Base-by-base conservation (phyloP, 1,140 invertebrate species). In the Pristionchus pacificus region DNA sequence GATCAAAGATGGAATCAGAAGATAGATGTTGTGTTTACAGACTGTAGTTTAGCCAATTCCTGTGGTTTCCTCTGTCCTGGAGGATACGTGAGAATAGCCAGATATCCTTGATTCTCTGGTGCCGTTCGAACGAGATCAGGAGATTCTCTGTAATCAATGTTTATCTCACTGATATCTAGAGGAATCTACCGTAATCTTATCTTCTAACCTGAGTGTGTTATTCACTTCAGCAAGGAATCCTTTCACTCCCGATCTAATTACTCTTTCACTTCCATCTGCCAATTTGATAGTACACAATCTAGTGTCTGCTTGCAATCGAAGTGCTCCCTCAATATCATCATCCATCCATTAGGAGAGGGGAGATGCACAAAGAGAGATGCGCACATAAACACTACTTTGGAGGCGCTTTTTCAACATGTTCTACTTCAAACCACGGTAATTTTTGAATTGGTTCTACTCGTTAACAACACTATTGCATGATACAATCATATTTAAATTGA, bases 291-390 rank as follows among this genome's bases (percentile, higher is more conserved):
- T 74, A 38, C 74, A 75, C 30, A 75, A 28, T 31, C 73, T 61
- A 2, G 74, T 77, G 15, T 74, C 74, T 32, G 74, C 33, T 65
- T 74, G 71, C 6, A 75, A 64, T 2, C 60, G 64, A 2, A 74
- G 55, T 15, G 70, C 73, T 19, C 73, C 73, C 73, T 74, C 2
- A 38, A 71, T n/a, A n/a, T n/a, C n/a, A n/a, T n/a, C n/a, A n/a
- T n/a, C n/a, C n/a, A n/a, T n/a, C n/a, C n/a, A n/a, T n/a, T n/a
- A n/a, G n/a, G n/a, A n/a, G n/a, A n/a, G n/a, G n/a, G n/a, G 31
- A 32, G 57, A 30, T 58, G 24, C 24, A 71, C 60, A 10, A 25
- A 3, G 49, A 3, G 32, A 38, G n/a, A n/a, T n/a, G n/a, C n/a
- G n/a, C n/a, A n/a, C n/a, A n/a, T n/a, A n/a, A n/a, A n/a, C n/a